Evolutionary conservation across 2,888 invertebrate species (phyloP).

Genomic region (Epinotia bilunana): DNA sequence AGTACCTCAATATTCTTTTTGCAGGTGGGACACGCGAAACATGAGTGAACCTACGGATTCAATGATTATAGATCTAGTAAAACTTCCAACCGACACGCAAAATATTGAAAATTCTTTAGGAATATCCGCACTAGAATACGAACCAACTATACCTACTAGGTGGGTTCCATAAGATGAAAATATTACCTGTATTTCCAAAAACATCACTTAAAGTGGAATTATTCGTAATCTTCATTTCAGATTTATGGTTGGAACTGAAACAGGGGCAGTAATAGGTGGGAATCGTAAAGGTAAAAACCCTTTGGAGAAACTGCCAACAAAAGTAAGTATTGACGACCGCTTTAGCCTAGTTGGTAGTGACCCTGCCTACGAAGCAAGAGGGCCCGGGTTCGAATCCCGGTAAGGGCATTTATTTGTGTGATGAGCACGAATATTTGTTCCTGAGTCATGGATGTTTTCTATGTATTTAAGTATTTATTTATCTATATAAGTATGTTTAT

Average conservation of each 20-base stretch:
- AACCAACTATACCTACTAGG: constrained; percentile 90
- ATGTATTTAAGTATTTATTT: too few relatives aligned
- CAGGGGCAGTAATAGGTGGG: constrained; percentile 88
- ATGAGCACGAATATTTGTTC: too few relatives aligned
- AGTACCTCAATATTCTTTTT: constrained; percentile 19
- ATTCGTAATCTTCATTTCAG: constrained; percentile 54
- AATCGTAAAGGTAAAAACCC: constrained; percentile 90
- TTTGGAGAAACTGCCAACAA: constrained; percentile 87
- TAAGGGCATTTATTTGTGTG: too few relatives aligned
- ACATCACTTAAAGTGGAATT: background rate
- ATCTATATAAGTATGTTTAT: too few relatives aligned
- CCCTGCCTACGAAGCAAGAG: too few relatives aligned
- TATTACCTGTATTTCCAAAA: background rate
- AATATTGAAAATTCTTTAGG: constrained; percentile 86
- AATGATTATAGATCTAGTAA: constrained; percentile 88
- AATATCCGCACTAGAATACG: constrained; percentile 89
- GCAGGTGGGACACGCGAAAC: constrained; percentile 90
- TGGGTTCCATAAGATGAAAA: constrained; percentile 49
- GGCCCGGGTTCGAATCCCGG: too few relatives aligned
- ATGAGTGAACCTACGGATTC: constrained; percentile 87
- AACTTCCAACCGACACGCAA: constrained; percentile 82
- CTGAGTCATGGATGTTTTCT: too few relatives aligned
- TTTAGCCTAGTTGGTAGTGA: too few relatives aligned
- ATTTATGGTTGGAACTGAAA: constrained; percentile 90
- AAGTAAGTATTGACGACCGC: too few relatives aligned